Base-by-base conservation (phyloP, 2,797 vertebrate genomes). In the Nannoperca australis region DNA sequence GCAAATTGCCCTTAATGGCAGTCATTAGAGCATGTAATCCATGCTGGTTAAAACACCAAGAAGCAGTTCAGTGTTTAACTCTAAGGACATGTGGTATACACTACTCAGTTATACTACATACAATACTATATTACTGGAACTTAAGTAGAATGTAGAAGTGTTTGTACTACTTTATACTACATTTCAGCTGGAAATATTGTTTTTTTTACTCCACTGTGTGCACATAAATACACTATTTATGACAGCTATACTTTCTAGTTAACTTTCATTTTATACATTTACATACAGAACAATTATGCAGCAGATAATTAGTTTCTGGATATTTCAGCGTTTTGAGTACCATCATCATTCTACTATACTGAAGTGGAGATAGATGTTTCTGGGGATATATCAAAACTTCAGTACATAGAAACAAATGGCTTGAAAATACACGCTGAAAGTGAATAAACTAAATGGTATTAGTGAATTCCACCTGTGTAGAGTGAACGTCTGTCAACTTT, bases 61-160 rank as follows among this genome's bases (percentile, higher is more conserved):
- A 38, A 62, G 49, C 0, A 13, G 64, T 14, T 78, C 66, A 88
- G 76, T 70, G 68, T 81, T 82, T 76, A 86, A 79, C 83, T 51
- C 18, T 60, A 12, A 56, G 60, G 13, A 62, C 32, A 14, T 55
- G 11, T 56, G 40, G 4, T 27, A 15, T 50, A 53, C 58, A 56
- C 17, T 36, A 63, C 2, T 14, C 27, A 34, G 13, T 47, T 38
- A 45, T 32, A 18, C 1, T 32, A 7, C 11, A 44, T 12, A 44
- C 42, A 17, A 15, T 44, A 34, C 30, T 67, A 0, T 32, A 30
- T 1, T 56, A 47, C 53, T 72, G 34, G 40, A 30, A 34, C n/a
- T 30, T 55, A 7, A 27, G n/a, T 30, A 72, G 15, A 62, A 14
- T 45, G 5, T 30, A n/a, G n/a, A n/a, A n/a, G n/a, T n/a, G n/a